Conservation (phyloP, 2,888 invertebrate genomes). For the Lasioglossum vierecki region DNA sequence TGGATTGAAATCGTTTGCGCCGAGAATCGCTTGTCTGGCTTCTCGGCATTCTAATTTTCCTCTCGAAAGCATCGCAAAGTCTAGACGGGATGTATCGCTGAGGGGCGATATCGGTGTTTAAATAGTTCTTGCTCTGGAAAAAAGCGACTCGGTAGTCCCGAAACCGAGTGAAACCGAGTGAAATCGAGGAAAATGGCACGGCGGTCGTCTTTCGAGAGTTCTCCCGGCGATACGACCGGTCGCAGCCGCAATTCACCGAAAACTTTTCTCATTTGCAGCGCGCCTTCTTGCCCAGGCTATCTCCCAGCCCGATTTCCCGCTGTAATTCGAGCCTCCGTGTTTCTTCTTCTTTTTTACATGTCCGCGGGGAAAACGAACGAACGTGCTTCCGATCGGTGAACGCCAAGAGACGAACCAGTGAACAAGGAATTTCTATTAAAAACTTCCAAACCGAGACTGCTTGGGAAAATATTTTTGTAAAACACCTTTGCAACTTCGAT, state of each 20-base stretch:
- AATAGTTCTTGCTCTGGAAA: conserved; percentile 19
- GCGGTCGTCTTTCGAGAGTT: conserved; percentile 55
- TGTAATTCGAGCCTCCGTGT: conserved; percentile 13
- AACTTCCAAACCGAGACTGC: not conserved
- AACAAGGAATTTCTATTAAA: not conserved
- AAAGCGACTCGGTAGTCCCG: conserved; percentile 12
- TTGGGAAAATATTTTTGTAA: too few relatives aligned
- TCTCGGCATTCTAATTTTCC: conserved; percentile 7
- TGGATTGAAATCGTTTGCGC: not conserved
- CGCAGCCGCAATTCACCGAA: conserved; percentile 8
- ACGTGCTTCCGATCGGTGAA: not conserved
- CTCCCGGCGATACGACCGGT: conserved; percentile 17
- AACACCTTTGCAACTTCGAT: too few relatives aligned
- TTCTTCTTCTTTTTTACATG: not conserved
- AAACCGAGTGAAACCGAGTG: conserved; percentile 31
- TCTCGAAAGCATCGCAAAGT: conserved; percentile 7
- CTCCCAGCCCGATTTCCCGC: conserved; percentile 16
- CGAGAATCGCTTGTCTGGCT: not conserved
- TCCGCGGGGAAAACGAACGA: conserved; percentile 8
- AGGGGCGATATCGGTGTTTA: conserved; percentile 16
- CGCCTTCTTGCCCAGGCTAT: conserved; percentile 9
- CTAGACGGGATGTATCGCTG: not conserved
- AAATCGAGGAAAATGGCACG: conserved; percentile 12
- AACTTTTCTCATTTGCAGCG: conserved; percentile 67
- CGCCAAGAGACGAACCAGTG: not conserved